Evolutionary conservation across 2,797 vertebrate genomes (phyloP).

Genomic region (Silurus aristotelis): DNA sequence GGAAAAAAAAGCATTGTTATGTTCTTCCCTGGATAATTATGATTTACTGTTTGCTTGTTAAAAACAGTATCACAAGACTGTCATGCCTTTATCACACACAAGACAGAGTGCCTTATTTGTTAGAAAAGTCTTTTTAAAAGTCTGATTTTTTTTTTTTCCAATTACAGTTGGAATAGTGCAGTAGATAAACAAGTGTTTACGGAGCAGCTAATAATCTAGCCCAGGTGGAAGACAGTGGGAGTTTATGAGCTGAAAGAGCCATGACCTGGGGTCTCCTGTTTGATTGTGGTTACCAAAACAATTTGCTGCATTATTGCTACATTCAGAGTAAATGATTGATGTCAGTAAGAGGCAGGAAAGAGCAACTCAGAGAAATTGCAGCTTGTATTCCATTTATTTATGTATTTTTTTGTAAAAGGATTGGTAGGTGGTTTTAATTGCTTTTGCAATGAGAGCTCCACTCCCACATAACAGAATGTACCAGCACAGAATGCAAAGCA

Average conservation of each 20-base stretch:
- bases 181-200: not conserved
- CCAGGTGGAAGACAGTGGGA: constrained; percentile 15
- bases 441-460: constrained; percentile 66
- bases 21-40: not conserved
- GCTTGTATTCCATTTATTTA: constrained; percentile 21
- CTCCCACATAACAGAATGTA: constrained; percentile 76
- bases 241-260: constrained; percentile 14
- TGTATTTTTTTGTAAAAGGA: constrained; percentile 34
- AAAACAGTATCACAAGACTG: not conserved
- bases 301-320: constrained; percentile 17
- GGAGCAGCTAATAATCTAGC: constrained; percentile 12
- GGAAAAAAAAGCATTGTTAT: not conserved
- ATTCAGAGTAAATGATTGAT: constrained; percentile 48
- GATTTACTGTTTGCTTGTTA: not conserved
- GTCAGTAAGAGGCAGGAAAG: constrained; percentile 2
- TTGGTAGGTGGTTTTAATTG: constrained; percentile 66
- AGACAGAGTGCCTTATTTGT: not conserved
- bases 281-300: constrained; percentile 13
- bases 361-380: constrained; percentile 27
- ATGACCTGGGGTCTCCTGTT: constrained; percentile 16
- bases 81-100: not conserved
- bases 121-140: not conserved
- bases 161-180: not conserved
- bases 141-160: not conserved
- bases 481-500: constrained; percentile 70